Percentiles rank a stretch among this genome's conserved stretches.
These are phyloP conservation scores for Acanthoscelides obtectus DNA, from an alignment of 2,888 invertebrate genomes.

Conservation along the genomic window DNA sequence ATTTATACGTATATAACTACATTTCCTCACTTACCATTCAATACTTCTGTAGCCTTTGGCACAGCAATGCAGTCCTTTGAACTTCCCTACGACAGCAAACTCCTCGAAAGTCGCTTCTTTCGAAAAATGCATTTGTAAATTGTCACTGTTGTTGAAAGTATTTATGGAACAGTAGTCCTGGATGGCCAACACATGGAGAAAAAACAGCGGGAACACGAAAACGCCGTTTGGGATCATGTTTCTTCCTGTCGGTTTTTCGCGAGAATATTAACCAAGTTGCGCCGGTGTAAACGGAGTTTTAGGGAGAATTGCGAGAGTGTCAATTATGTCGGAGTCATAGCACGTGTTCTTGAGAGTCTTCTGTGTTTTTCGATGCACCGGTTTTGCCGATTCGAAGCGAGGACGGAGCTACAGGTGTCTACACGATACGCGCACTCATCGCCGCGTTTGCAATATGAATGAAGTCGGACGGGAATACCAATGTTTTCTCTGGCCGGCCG, in stretches of 20 bases:
- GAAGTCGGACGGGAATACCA: neutral
- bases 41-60: conserved; percentile 72
- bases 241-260: neutral
- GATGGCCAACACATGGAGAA: conserved; percentile 5
- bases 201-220: neutral
- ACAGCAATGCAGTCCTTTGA: conserved; percentile 75
- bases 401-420: neutral
- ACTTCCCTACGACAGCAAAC: conserved; percentile 63
- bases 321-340: neutral
- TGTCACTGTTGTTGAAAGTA: conserved; percentile 52
- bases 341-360: neutral
- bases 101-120: conserved; percentile 66
- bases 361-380: neutral
- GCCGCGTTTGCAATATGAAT: neutral
- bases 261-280: neutral
- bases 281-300: neutral
- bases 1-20: neutral
- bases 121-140: conserved; percentile 63
- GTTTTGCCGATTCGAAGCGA: neutral
- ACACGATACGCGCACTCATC: neutral
- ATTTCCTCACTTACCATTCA: conserved; percentile 62
- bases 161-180: conserved; percentile 59
- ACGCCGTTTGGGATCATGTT: neutral
- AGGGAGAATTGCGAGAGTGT: neutral
- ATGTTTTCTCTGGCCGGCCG: neutral